Conservation (phyloP, 2,113 vertebrate genomes). For the Oenanthe oenanthe region DNA sequence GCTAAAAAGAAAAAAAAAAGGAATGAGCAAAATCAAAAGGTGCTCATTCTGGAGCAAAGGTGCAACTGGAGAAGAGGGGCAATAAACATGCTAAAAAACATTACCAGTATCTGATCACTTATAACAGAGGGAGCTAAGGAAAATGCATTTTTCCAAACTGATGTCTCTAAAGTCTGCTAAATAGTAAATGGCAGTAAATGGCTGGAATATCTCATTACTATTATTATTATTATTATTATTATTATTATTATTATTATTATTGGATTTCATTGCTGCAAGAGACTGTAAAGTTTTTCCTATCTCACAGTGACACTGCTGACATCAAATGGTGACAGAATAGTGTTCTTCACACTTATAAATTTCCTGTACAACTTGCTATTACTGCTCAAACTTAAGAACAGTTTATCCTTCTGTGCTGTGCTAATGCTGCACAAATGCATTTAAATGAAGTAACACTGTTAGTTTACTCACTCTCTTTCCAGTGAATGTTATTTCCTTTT, state of each 20-base stretch:
- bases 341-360: not conserved
- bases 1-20: not conserved
- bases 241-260: not conserved
- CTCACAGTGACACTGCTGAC: not conserved
- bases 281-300: not conserved
- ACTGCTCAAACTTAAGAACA: not conserved
- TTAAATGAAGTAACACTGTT: not conserved
- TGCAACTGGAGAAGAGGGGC: not conserved
- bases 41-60: not conserved
- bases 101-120: not conserved
- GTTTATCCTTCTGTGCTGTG: not conserved
- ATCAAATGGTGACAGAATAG: not conserved
- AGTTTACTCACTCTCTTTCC: not conserved
- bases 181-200: not conserved
- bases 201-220: not conserved
- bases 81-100: not conserved
- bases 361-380: not conserved
- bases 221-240: not conserved
- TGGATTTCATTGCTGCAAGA: not conserved
- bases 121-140: not conserved
- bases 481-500: constrained; percentile 4
- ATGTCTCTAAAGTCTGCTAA: not conserved
- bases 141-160: not conserved
- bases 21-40: not conserved
- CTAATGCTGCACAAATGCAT: not conserved